Evolutionary conservation across 2,113 vertebrate species (phyloP).

Genomic region (Falco punctatus): DNA sequence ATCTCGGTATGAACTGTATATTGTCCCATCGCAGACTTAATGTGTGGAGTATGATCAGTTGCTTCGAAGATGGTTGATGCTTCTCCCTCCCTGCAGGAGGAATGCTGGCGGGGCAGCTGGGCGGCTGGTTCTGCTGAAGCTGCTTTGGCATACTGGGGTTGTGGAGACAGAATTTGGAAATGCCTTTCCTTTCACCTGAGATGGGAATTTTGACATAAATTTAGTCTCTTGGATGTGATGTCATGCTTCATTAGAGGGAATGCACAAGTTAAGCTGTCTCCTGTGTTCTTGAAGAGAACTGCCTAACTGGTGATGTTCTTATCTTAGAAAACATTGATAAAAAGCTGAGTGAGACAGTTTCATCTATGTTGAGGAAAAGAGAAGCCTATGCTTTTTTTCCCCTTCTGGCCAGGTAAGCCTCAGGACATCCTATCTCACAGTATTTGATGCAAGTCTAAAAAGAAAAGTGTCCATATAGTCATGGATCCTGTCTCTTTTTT

Average conservation of each 20-base stretch:
- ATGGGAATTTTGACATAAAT: neutral
- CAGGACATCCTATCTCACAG: neutral
- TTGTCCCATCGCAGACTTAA: neutral
- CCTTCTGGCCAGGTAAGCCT: neutral
- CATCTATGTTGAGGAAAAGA: neutral
- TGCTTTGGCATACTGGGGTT: neutral
- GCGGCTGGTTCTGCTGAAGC: neutral
- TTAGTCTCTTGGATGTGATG: neutral
- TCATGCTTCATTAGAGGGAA: neutral
- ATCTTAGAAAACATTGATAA: neutral
- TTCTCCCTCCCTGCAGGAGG: neutral
- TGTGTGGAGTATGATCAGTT: neutral
- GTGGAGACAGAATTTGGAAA: neutral
- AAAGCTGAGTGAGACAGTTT: neutral
- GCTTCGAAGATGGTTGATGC: neutral
- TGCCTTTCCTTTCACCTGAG: neutral
- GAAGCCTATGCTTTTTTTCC: neutral
- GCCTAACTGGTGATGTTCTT: neutral
- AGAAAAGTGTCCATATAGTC: neutral
- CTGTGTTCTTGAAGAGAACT: neutral
- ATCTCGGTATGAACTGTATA: fast-evolving
- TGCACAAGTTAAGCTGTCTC: neutral
- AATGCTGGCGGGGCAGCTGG: neutral
- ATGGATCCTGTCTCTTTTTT: neutral
- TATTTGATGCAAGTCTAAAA: neutral